Conservation (phyloP, 1,140 invertebrate species). For the Drosophila navojoa region DNA sequence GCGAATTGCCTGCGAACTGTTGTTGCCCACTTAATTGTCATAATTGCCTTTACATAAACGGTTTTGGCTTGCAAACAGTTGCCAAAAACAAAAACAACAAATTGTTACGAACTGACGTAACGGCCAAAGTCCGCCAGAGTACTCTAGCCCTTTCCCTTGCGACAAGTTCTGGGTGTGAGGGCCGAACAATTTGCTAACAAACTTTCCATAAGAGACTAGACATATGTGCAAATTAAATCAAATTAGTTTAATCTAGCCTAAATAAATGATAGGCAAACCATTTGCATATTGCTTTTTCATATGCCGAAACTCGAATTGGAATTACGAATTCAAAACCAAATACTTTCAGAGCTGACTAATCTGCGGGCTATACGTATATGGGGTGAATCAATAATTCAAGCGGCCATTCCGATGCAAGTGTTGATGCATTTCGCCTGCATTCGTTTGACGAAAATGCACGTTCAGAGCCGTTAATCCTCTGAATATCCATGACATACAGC, state of each 20-base stretch:
- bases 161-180: too few species aligned
- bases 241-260: too few species aligned
- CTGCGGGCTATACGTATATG: neutral
- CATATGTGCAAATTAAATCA: too few species aligned
- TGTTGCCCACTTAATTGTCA: slow-evolving; percentile 36
- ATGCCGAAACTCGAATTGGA: too few species aligned
- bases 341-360: slow-evolving; percentile 6
- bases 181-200: too few species aligned
- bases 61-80: slow-evolving; percentile 16
- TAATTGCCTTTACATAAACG: slow-evolving; percentile 40
- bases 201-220: too few species aligned
- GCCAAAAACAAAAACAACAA: slow-evolving; percentile 19
- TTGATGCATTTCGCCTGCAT: slow-evolving; percentile 12
- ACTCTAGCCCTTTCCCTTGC: too few species aligned
- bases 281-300: too few species aligned
- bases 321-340: neutral
- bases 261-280: too few species aligned
- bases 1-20: slow-evolving; percentile 11
- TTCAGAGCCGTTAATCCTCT: slow-evolving; percentile 10
- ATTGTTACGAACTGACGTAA: slow-evolving; percentile 24
- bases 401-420: slow-evolving; percentile 21
- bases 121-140: neutral
- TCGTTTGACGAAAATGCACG: slow-evolving; percentile 10
- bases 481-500: neutral
- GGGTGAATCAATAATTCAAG: neutral